phyloP scores from a whole-genome alignment of 2,888 invertebrate species.

The Drosophila fulvimacula region DNA sequence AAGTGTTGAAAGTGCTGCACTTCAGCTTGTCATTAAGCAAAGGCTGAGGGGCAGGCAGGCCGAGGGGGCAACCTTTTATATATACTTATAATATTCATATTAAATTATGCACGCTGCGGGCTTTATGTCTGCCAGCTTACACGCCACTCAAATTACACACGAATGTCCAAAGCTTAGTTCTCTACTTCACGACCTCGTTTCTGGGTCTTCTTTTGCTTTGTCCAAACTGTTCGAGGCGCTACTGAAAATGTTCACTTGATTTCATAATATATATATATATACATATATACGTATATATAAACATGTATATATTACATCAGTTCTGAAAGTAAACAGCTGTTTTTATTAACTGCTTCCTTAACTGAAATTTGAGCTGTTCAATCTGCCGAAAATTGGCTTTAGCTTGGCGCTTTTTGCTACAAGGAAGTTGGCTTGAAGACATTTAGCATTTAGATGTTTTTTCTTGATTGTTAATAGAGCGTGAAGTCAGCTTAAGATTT shows the following conservation, averaged over 20 bases:
- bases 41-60: constrained; percentile 14
- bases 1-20: constrained; percentile 76
- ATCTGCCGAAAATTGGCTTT: background rate
- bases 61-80: constrained; percentile 28
- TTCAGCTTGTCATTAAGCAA: constrained; percentile 72
- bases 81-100: constrained; percentile 72
- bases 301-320: background rate
- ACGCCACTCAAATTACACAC: constrained; percentile 74
- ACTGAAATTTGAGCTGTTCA: constrained; percentile 11
- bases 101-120: constrained; percentile 73
- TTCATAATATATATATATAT: background rate
- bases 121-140: constrained; percentile 72
- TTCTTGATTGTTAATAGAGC: background rate
- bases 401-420: background rate
- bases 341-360: constrained; percentile 27
- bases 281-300: background rate
- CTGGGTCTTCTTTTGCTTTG: constrained; percentile 17
- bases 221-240: constrained; percentile 16
- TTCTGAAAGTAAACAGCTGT: constrained; percentile 26
- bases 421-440: constrained; percentile 1
- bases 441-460: background rate
- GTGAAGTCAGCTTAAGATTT: background rate
- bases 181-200: constrained; percentile 23
- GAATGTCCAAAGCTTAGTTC: constrained; percentile 24
- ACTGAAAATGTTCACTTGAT: constrained; percentile 6